Evolutionary conservation across 2,113 vertebrate species (phyloP).

Genomic region (Pogonocichla stellata): DNA sequence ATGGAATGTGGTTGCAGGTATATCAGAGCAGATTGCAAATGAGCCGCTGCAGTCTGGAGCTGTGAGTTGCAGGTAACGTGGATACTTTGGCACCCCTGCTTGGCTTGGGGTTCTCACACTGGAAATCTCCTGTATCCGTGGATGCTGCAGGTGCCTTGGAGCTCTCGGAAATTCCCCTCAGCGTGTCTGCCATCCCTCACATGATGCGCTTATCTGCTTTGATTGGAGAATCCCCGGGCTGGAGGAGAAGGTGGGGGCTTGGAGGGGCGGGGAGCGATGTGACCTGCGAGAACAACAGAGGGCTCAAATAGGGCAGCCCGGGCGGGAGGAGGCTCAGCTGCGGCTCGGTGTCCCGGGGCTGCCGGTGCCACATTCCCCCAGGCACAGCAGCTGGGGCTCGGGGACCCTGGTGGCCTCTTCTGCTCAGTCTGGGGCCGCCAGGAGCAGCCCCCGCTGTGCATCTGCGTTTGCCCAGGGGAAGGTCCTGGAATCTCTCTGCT

Average conservation of each 20-base stretch:
- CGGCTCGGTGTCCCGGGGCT: not conserved
- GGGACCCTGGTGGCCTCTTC: not conserved
- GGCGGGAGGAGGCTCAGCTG: not conserved
- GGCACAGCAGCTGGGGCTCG: not conserved
- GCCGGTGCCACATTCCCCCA: not conserved
- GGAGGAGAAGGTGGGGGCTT: not conserved
- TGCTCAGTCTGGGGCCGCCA: not conserved
- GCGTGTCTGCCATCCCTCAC: not conserved
- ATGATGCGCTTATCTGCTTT: not conserved
- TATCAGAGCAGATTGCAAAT: slow-evolving; percentile 35
- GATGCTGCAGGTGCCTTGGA: slow-evolving; percentile 4
- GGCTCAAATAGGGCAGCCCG: not conserved
- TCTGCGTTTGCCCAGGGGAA: not conserved
- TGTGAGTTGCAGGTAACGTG: not conserved
- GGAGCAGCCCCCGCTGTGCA: not conserved
- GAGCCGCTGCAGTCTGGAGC: slow-evolving; percentile 44
- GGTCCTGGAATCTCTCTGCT: not conserved
- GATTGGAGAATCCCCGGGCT: slow-evolving; percentile 15
- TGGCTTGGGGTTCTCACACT: not conserved
- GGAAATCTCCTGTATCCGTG: not conserved
- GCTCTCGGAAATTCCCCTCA: slow-evolving; percentile 33
- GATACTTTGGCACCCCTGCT: not conserved
- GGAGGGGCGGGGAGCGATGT: not conserved
- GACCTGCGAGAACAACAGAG: not conserved
- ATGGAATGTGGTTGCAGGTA: slow-evolving; percentile 19